These are phyloP conservation scores for Furcula furcula DNA, from an alignment of 2,888 invertebrate species.

Conservation along the genomic window DNA sequence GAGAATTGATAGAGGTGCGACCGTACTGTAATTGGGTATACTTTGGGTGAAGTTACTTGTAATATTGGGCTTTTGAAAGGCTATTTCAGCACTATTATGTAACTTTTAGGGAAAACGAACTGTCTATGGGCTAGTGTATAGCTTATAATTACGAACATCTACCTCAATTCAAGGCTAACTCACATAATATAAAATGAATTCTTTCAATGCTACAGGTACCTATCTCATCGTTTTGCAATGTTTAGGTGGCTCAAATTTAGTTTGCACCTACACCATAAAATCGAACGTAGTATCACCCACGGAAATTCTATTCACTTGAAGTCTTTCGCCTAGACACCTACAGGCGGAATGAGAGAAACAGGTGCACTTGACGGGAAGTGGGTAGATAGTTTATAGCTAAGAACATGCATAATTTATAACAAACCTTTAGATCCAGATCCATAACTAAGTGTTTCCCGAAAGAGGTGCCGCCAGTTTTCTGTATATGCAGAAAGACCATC, in stretches of 20 bases:
- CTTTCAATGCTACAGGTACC: no score
- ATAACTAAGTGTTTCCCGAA: slow-evolving; percentile 98
- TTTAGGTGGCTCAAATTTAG: no score
- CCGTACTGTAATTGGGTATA: slow-evolving; percentile 33
- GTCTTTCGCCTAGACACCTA: slow-evolving; percentile 16
- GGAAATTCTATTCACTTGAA: slow-evolving; percentile 22
- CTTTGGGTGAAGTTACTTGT: neutral
- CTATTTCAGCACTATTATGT: neutral
- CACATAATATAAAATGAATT: no score
- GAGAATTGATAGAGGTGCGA: slow-evolving; percentile 49
- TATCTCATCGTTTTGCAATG: no score
- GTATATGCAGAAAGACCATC: slow-evolving; percentile 98
- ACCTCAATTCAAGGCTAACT: no score
- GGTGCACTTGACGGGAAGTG: slow-evolving; percentile 19
- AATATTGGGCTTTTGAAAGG: slow-evolving; percentile 1
- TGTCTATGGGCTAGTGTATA: no score
- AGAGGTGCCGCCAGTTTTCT: slow-evolving; percentile 99
- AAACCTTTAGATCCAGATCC: slow-evolving; percentile 92
- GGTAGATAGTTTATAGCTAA: slow-evolving; percentile 8
- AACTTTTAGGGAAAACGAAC: no score
- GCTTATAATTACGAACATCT: no score
- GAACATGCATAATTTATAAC: no score
- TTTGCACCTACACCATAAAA: no score
- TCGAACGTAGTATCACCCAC: slow-evolving; percentile 26
- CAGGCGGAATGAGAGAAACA: slow-evolving; percentile 15